Base-by-base conservation (phyloP, 2,888 invertebrate species). In the Nomada ruficornis region DNA sequence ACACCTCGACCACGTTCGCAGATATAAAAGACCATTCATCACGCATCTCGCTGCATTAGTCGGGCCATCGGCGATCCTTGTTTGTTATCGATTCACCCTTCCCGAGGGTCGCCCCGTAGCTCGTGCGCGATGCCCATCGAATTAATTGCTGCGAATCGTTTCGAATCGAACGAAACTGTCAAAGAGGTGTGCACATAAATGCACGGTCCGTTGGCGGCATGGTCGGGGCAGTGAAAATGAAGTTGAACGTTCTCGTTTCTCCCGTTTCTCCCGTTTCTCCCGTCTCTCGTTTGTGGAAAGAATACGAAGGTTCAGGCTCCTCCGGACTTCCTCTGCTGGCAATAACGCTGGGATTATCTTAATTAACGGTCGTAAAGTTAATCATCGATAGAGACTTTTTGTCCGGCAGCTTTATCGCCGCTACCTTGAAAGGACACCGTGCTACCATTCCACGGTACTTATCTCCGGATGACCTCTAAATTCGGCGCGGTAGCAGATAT, bases 11-110 rank as follows among this genome's bases (percentile, higher is more conserved):
- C 72, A 80, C 73, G 88, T 79, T 82, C 80, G 65, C 70, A 63
- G 68, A 86, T 86, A 90, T 86, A 89, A 89, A 90, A 88, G 89
- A 89, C 84, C 90, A 90, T 90, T 89, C 88, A 90, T 90, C 90
- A 88, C 83, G 11, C 20, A 85, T 81, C 84, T 80, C 78, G 82
- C 78, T 74, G 70, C 86, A 88, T 90, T 89, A 88, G 89, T 79
- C 89, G 69, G 82, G 80, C 88, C 89, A 88, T 84, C 90, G 80
- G 82, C 89, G 88, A 90, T 90, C 86, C 82, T 78, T 88, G 88
- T 90, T 88, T 89, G 86, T 87, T 89, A 89, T 90, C 88, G 83
- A 80, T 77, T 77, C 86, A 79, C 80, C 70, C 29, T 62, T 23
- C 7, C 36, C 69, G 42, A 64, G 52, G 55, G 15, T 63, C 26